Evolutionary conservation across 2,113 vertebrate genomes (phyloP).

Genomic region (Gallinago media): DNA sequence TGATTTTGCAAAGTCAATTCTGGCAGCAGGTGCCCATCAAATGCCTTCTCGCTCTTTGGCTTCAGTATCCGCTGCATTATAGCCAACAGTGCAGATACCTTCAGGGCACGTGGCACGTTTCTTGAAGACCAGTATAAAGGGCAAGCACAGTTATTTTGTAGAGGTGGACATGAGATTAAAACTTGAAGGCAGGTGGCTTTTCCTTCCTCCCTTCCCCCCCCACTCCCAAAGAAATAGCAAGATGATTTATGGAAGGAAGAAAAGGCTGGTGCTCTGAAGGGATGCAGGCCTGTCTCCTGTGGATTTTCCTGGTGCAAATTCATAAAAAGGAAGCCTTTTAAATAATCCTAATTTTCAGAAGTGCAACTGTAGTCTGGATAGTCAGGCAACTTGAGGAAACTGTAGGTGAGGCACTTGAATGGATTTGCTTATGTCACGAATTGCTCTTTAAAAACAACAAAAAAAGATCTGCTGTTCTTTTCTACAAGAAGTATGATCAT

Average conservation of each 20-base stretch:
- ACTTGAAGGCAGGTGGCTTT: not conserved
- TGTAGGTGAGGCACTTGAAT: not conserved
- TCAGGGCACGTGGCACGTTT: not conserved
- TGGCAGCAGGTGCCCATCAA: not conserved
- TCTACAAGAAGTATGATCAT: not conserved
- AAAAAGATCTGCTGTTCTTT: not conserved
- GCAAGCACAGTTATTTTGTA: not conserved
- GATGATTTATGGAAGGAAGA: not conserved
- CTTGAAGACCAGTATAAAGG: not conserved
- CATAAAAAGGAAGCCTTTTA: not conserved
- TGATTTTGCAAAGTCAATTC: not conserved
- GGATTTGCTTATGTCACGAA: not conserved
- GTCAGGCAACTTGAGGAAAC: not conserved
- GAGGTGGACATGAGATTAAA: not conserved
- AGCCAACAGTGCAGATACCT: not conserved
- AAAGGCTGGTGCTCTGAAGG: rapidly evolving
- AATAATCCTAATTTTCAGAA: not conserved
- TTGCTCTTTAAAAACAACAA: not conserved
- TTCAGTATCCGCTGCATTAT: not conserved
- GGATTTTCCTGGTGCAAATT: not conserved
- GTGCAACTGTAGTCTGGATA: not conserved
- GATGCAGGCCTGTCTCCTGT: not conserved
- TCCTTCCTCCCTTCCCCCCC: not conserved
- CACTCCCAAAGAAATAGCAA: not conserved
- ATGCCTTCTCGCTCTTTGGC: not conserved